A percentile compares a stretch with the other conserved stretches of the same genome.
Evolutionary conservation across 2,113 vertebrate genomes (phyloP).

Genomic region (Baryphthengus martii): DNA sequence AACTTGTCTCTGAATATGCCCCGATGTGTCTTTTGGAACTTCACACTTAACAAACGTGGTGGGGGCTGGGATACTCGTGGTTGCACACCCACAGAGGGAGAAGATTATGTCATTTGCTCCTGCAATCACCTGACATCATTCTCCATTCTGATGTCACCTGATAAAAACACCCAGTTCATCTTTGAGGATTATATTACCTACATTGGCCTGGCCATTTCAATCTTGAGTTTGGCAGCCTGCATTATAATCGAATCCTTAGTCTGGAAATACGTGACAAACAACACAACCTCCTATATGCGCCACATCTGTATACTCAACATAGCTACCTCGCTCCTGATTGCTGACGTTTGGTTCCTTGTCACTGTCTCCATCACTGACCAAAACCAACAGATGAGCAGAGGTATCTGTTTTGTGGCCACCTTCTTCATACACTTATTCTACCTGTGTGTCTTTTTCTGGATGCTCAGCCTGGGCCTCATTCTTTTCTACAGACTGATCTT

Average conservation of each 20-base stretch:
- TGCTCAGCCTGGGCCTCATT: conserved; percentile 84
- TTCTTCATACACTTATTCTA: conserved; percentile 87
- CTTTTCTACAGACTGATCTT: conserved; percentile 89
- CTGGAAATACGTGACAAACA: conserved; percentile 87
- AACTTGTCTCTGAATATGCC: not conserved
- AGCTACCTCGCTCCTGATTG: conserved; percentile 78
- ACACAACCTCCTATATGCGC: conserved; percentile 82
- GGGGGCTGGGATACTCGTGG: conserved; percentile 70
- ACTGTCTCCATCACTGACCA: not conserved
- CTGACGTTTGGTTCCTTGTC: conserved; percentile 80
- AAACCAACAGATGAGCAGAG: not conserved
- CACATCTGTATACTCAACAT: conserved; percentile 88
- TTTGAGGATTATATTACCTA: conserved; percentile 72
- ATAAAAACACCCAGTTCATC: accelerated
- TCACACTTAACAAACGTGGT: not conserved
- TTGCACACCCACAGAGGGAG: not conserved
- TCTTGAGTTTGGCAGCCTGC: conserved; percentile 78
- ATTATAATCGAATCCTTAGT: conserved; percentile 80
- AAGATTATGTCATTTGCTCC: conserved; percentile 61
- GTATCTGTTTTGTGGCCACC: conserved; percentile 72
- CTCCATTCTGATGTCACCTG: conserved; percentile 83
- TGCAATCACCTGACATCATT: conserved; percentile 87
- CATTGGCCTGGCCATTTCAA: conserved; percentile 76
- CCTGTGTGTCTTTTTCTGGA: conserved; percentile 93
- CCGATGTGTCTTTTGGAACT: conserved; percentile 82